Conservation (phyloP, 2,888 invertebrate genomes). For the Trachelus iudaicus region DNA sequence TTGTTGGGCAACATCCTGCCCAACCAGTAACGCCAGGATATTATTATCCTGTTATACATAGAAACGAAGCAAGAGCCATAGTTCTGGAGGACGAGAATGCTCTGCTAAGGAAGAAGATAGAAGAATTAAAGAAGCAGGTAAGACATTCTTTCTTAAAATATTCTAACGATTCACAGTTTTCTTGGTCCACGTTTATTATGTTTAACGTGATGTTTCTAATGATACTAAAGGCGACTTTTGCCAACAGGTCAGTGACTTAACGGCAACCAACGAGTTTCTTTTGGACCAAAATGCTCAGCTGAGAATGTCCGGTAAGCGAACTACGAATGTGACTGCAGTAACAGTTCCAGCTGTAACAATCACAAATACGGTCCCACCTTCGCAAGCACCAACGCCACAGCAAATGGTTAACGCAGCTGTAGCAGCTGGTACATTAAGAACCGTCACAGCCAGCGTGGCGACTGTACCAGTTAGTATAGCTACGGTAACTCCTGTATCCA, state of each 20-base stretch:
- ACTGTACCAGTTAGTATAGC: constrained; percentile 73
- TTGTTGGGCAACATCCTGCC: constrained; percentile 57
- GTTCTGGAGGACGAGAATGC: constrained; percentile 77
- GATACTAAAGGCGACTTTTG: background rate
- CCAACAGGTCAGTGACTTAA: constrained; percentile 73
- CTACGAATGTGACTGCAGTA: constrained; percentile 68
- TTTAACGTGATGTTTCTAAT: background rate
- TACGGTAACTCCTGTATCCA: constrained; percentile 72
- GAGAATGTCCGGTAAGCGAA: constrained; percentile 71
- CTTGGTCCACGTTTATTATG: background rate
- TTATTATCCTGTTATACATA: constrained; percentile 61
- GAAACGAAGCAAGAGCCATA: constrained; percentile 64
- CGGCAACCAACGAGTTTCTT: constrained; percentile 82
- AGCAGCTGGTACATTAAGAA: constrained; percentile 66
- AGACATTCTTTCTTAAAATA: constrained; percentile 27
- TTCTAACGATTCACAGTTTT: background rate
- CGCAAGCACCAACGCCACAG: constrained; percentile 66
- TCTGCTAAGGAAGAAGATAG: constrained; percentile 74
- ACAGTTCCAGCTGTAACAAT: constrained; percentile 73
- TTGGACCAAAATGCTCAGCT: constrained; percentile 81
- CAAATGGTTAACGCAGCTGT: constrained; percentile 66
- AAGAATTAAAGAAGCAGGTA: constrained; percentile 77
- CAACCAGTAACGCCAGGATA: constrained; percentile 56
- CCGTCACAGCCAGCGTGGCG: constrained; percentile 71
- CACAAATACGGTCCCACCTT: constrained; percentile 69